Evolutionary conservation across 2,797 vertebrate species (phyloP).

Genomic region (Pogoniulus pusillus): DNA sequence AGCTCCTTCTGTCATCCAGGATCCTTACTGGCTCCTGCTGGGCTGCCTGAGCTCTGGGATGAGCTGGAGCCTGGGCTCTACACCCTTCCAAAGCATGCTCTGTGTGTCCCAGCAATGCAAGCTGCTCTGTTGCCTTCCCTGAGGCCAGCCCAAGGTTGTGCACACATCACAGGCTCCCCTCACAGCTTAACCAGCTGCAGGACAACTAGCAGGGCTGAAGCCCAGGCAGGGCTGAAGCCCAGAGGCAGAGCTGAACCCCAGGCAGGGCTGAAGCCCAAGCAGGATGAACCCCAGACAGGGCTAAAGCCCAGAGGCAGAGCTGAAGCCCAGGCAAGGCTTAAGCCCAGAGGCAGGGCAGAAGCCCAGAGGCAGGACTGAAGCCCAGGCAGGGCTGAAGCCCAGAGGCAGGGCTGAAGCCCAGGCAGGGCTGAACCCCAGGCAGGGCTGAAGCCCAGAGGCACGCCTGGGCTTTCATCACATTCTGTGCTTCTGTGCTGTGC

Average conservation of each 20-base stretch:
- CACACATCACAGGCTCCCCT: background rate
- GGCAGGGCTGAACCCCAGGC: too few species aligned
- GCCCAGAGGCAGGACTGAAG: too few species aligned
- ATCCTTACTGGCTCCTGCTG: background rate
- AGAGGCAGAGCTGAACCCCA: background rate
- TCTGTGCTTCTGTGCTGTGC: too few species aligned
- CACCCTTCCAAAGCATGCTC: background rate
- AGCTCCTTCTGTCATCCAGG: conserved; percentile 26
- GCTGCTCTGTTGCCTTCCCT: background rate
- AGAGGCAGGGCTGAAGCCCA: too few species aligned
- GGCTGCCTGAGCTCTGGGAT: background rate
- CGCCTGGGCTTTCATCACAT: too few species aligned
- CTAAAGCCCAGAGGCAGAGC: too few species aligned
- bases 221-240: background rate
- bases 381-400: too few species aligned
- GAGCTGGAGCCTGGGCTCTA: background rate
- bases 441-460: too few species aligned
- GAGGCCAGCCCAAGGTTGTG: background rate
- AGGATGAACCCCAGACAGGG: too few species aligned
- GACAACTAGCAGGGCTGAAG: background rate
- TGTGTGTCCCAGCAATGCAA: background rate
- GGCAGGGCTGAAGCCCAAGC: too few species aligned
- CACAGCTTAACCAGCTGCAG: background rate
- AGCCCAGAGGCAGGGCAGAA: too few species aligned
- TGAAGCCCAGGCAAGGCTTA: too few species aligned